Conservation (phyloP, 1,140 invertebrate genomes). For the Ceratitis capitata region DNA sequence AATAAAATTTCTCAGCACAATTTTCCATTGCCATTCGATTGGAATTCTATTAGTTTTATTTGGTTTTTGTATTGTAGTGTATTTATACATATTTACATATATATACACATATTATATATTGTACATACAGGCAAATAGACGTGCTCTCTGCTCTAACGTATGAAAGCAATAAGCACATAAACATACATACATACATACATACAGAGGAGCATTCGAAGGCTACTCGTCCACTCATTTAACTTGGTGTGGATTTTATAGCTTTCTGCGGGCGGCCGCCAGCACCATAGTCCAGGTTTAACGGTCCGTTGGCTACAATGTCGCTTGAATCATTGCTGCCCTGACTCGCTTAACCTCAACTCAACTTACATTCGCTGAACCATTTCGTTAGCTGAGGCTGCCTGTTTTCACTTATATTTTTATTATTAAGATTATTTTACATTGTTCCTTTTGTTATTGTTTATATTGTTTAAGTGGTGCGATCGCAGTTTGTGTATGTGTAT, state of each 20-base stretch:
- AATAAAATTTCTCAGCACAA: slow-evolving; percentile 41
- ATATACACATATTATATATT: neutral
- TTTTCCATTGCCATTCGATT: slow-evolving; percentile 59
- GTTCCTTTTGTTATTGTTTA: neutral
- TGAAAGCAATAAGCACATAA: neutral
- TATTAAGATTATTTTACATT: no score
- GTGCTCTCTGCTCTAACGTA: no score
- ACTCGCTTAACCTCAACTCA: neutral
- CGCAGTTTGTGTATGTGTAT: neutral
- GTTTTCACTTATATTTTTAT: neutral
- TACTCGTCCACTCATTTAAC: neutral
- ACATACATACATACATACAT: neutral
- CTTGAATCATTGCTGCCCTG: neutral
- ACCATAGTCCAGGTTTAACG: slow-evolving; percentile 24
- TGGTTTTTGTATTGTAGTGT: slow-evolving; percentile 50
- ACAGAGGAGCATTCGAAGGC: neutral
- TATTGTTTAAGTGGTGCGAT: neutral
- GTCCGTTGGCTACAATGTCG: slow-evolving; percentile 9
- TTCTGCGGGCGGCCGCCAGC: neutral
- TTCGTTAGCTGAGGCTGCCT: neutral
- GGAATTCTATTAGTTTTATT: slow-evolving; percentile 65
- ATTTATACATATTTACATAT: neutral
- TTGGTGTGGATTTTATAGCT: slow-evolving; percentile 14
- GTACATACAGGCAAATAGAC: neutral
- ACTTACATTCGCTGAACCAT: no score